phyloP scores from a whole-genome alignment of 1,140 invertebrate species.

The Bombus picipes region DNA sequence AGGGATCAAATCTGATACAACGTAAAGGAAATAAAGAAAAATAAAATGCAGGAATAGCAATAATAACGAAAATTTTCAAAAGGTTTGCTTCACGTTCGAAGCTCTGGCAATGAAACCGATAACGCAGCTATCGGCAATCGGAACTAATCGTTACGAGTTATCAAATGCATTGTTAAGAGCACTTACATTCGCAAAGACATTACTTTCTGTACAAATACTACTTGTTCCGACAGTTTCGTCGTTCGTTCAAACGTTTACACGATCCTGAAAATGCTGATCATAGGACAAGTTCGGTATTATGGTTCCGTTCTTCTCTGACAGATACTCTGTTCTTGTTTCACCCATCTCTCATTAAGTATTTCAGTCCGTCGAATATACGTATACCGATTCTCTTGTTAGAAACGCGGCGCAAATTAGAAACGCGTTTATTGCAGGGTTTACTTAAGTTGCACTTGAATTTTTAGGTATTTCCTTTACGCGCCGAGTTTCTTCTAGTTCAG shows the following conservation, averaged over 20 bases:
- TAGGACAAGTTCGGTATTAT: not conserved
- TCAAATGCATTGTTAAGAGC: conserved; percentile 62
- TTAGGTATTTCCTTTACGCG: not conserved
- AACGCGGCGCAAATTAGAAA: conserved; percentile 21
- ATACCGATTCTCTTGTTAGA: not conserved
- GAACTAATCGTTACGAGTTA: conserved; percentile 39
- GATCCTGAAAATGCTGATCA: conserved; percentile 28
- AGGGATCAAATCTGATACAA: not conserved
- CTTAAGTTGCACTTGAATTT: conserved; percentile 48
- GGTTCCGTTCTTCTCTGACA: not conserved
- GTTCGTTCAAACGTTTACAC: not conserved
- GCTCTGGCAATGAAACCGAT: not conserved
- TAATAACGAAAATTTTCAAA: not conserved
- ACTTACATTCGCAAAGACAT: conserved; percentile 51
- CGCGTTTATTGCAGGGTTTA: conserved; percentile 53
- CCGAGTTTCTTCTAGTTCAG: conserved; percentile 40
- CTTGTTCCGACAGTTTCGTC: not conserved
- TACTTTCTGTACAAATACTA: conserved; percentile 34
- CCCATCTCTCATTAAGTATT: not conserved
- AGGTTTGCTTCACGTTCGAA: not conserved
- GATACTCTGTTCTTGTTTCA: not conserved
- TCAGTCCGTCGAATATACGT: not conserved
- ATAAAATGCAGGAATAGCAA: not conserved
- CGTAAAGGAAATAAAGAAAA: not conserved
- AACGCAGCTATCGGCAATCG: conserved; percentile 26